Evolutionary conservation across 2,888 invertebrate species (phyloP).

Genomic region (Standfussiana lucernea): DNA sequence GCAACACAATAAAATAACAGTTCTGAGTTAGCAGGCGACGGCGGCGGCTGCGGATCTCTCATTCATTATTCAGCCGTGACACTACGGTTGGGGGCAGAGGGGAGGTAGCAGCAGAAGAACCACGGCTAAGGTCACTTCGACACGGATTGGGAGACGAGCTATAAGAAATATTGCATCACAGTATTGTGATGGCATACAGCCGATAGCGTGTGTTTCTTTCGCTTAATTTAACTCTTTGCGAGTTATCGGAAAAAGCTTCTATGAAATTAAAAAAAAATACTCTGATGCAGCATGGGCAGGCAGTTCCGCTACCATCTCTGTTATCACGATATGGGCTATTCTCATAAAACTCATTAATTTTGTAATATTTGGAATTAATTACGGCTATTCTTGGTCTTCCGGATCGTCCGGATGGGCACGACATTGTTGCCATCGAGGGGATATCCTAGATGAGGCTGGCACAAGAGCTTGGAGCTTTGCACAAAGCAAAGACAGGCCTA

Average conservation of each 20-base stretch:
- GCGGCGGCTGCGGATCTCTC: constrained; percentile 34
- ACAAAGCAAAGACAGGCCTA: too few relatives aligned
- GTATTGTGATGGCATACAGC: not conserved
- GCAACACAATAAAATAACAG: constrained; percentile 60
- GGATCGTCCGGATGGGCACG: too few relatives aligned
- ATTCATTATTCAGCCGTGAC: constrained; percentile 50
- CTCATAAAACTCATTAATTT: not conserved
- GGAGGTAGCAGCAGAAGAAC: constrained; percentile 26
- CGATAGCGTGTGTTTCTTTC: not conserved
- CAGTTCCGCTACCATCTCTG: not conserved
- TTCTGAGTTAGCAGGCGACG: constrained; percentile 48
- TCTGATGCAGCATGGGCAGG: not conserved
- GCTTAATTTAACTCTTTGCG: not conserved
- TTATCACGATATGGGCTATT: not conserved
- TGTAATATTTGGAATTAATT: not conserved
- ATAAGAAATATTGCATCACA: not conserved
- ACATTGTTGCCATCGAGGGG: too few relatives aligned
- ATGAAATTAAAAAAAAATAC: not conserved
- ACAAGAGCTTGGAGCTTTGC: too few relatives aligned
- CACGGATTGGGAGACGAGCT: not conserved
- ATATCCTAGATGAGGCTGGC: too few relatives aligned
- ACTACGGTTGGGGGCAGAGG: constrained; percentile 16
- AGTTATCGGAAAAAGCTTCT: not conserved
- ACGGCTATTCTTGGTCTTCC: not conserved
- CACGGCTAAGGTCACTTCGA: not conserved